Evolutionary conservation across 2,888 invertebrate species (phyloP).

Genomic region (Drepana falcataria): DNA sequence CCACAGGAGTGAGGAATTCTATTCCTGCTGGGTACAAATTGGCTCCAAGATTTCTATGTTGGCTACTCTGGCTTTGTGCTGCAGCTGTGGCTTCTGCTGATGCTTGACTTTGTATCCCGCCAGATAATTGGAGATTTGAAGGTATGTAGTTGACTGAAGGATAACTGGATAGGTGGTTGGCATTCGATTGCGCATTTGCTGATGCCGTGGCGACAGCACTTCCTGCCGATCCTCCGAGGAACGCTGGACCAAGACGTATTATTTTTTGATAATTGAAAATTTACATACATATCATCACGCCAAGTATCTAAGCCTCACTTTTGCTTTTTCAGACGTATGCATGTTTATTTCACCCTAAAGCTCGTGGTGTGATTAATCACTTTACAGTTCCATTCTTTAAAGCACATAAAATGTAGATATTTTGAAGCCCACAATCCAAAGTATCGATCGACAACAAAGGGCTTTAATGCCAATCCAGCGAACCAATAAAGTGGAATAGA

Average conservation of each 20-base stretch:
- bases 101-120: neutral
- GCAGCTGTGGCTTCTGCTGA: neutral
- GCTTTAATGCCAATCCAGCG: neutral
- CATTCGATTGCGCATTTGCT: conserved; percentile 6
- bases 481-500: neutral
- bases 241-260: neutral
- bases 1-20: neutral
- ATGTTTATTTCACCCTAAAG: no score
- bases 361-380: no score
- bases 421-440: no score
- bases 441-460: neutral
- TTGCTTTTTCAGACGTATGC: no score
- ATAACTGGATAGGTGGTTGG: neutral
- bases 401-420: no score
- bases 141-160: neutral
- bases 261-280: no score
- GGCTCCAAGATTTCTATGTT: neutral
- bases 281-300: no score
- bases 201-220: conserved; percentile 7
- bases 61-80: neutral
- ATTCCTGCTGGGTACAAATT: neutral
- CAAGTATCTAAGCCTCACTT: no score
- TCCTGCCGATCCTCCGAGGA: conserved; percentile 3
- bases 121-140: neutral
- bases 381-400: no score